Conservation (phyloP, 2,888 invertebrate species). For the Amphimallon solstitiale region DNA sequence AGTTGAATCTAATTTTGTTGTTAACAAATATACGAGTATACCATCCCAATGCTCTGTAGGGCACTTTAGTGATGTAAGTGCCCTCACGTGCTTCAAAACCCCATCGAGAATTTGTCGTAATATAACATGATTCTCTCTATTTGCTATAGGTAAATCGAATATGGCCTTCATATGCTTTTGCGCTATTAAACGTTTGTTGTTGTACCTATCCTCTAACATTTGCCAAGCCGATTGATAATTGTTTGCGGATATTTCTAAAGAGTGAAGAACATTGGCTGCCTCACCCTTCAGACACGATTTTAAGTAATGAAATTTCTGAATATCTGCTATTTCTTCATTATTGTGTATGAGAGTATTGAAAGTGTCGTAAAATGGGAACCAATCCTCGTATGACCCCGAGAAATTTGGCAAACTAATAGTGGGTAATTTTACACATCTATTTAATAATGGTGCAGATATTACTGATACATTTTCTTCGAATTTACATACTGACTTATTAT, state of each 20-base stretch:
- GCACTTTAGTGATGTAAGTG: constrained; percentile 17
- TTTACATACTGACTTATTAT: too few relatives aligned
- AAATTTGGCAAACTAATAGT: too few relatives aligned
- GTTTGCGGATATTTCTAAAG: constrained; percentile 32
- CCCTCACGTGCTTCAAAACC: background rate
- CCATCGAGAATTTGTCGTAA: constrained; percentile 2
- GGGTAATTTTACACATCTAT: too few relatives aligned
- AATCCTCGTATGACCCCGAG: too few relatives aligned
- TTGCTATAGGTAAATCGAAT: constrained; percentile 17
- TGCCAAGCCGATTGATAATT: constrained; percentile 46
- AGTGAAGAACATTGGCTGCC: constrained; percentile 39
- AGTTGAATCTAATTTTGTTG: constrained; percentile 28
- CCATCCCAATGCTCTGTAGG: constrained; percentile 28
- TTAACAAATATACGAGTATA: constrained; percentile 21
- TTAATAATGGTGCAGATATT: too few relatives aligned
- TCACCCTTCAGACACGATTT: constrained; percentile 36
- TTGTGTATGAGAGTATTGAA: constrained; percentile 41
- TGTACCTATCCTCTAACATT: constrained; percentile 43
- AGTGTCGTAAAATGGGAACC: too few relatives aligned
- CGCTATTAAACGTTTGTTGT: constrained; percentile 38
- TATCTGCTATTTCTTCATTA: constrained; percentile 27
- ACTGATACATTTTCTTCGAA: too few relatives aligned
- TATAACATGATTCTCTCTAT: background rate
- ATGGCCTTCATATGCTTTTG: constrained; percentile 40
- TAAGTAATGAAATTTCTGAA: constrained; percentile 44